Evolutionary conservation across 2,113 vertebrate species (phyloP).

Genomic region (Dicrurus megarhynchus): DNA sequence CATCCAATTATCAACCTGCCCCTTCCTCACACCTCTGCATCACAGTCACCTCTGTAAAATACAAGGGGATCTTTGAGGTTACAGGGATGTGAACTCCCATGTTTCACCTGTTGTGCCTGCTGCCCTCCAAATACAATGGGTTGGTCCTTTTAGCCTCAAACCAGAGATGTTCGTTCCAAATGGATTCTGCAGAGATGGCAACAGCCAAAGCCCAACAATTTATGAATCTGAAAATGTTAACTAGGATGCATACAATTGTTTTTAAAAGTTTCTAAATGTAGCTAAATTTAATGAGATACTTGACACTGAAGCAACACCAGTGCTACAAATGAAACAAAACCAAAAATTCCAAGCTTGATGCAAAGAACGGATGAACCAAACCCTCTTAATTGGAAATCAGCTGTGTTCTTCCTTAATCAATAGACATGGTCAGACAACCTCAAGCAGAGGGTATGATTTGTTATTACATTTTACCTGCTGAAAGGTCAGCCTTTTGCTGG

Average conservation of each 20-base stretch:
- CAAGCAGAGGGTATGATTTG: background rate
- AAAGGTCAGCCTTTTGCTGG: background rate
- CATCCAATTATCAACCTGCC: background rate
- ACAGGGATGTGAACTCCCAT: background rate
- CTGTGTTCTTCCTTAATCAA: background rate
- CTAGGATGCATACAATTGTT: background rate
- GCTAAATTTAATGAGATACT: background rate
- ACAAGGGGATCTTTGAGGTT: background rate
- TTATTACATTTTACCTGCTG: background rate
- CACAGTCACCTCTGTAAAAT: background rate
- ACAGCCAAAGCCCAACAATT: background rate
- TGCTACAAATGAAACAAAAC: background rate
- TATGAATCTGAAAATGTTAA: background rate
- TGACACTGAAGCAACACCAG: background rate
- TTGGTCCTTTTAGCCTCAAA: background rate
- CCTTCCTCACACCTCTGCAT: background rate
- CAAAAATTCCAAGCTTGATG: background rate
- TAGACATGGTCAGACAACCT: background rate
- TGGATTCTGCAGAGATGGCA: background rate
- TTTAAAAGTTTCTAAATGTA: background rate
- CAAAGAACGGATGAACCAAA: background rate
- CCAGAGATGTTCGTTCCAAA: background rate
- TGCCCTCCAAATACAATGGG: background rate
- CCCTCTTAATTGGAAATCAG: background rate
- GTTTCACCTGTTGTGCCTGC: background rate